Evolutionary conservation across 2,888 invertebrate species (phyloP).

Genomic region (Drosophila gaucha): DNA sequence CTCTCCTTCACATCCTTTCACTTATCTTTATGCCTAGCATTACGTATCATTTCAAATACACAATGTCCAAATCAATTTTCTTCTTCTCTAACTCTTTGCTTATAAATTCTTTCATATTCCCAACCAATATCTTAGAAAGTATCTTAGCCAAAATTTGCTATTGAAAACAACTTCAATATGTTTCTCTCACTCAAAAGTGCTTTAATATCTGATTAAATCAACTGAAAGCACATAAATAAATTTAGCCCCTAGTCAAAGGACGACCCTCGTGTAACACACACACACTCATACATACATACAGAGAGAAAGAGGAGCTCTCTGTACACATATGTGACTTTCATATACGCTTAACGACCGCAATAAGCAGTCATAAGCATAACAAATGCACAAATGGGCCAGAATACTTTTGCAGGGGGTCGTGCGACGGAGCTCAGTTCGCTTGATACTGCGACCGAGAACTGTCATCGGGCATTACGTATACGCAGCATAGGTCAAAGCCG

Average conservation of each 20-base stretch:
- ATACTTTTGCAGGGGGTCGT: conserved; percentile 9
- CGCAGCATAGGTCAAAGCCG: conserved; percentile 19
- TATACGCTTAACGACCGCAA: conserved; percentile 42
- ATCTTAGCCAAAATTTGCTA: not conserved
- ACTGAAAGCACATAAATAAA: conserved; percentile 14
- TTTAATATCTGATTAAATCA: conserved; percentile 14
- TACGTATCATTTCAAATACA: too few relatives aligned
- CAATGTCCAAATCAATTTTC: too few relatives aligned
- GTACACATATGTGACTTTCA: conserved; percentile 22
- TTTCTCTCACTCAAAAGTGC: not conserved
- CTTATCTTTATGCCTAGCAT: too few relatives aligned
- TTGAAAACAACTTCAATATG: not conserved
- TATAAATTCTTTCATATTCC: too few relatives aligned
- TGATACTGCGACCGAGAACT: conserved; percentile 31
- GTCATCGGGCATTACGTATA: conserved; percentile 46
- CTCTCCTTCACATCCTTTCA: too few relatives aligned
- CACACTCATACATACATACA: not conserved
- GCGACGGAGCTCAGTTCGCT: conserved; percentile 5
- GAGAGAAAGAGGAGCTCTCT: not conserved
- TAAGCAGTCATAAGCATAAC: conserved; percentile 58
- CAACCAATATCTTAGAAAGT: not conserved
- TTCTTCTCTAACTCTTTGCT: too few relatives aligned
- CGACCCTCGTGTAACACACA: conserved; percentile 22
- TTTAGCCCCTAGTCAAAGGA: not conserved
- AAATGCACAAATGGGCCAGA: conserved; percentile 37